Base-by-base conservation (phyloP, 2,113 vertebrate species). In the Smithornis capensis region DNA sequence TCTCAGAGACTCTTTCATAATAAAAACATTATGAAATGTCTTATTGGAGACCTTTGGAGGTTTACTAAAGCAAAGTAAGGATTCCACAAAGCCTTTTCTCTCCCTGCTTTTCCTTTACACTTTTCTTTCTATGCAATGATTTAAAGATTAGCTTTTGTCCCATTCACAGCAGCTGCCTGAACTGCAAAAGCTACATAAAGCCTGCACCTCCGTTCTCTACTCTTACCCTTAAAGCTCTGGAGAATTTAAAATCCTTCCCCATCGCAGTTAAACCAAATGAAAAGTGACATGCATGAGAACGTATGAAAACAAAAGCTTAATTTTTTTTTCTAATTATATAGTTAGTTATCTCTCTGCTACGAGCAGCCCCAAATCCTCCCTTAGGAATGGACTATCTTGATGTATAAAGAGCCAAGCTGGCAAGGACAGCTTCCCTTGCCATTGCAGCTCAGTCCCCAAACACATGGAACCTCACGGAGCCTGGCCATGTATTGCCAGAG, bases 141-240 rank as follows among this genome's bases (percentile, higher is more conserved):
- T 87, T 90, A 59, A 85, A 97, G 63, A 91, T 85, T 56, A 91
- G 50, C 42, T 92, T 94, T 82, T 95, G 74, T 67, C 71, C 80
- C 42, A 44, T 59, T 63, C 49, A 69, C 45, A 31, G 71, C 64
- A 95, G 50, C 50, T 70, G 89, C n/a, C n/a, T 55, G 70, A 90
- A 79, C 45, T 82, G 44, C 2, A 2, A 91, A 91, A 94, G 49
- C 70, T 80, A 65, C 55, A 85, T 83, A 83, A 17, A 96, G 40
- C 3, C 57, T 52, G 71, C 47, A 68, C 52, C 40, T 76, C 76
- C 68, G 49, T 89, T 77, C 94, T 81, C 75, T 92, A 19, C 38
- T 86, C 52, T 91, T 64, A 24, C 50, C 74, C 19, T 59, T 85
- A 84, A 73, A 85, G 87, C 53, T 85, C 91, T 28, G 23, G 50